Evolutionary conservation across 2,888 invertebrate genomes (phyloP).

Genomic region (Muschampia plurimacula): DNA sequence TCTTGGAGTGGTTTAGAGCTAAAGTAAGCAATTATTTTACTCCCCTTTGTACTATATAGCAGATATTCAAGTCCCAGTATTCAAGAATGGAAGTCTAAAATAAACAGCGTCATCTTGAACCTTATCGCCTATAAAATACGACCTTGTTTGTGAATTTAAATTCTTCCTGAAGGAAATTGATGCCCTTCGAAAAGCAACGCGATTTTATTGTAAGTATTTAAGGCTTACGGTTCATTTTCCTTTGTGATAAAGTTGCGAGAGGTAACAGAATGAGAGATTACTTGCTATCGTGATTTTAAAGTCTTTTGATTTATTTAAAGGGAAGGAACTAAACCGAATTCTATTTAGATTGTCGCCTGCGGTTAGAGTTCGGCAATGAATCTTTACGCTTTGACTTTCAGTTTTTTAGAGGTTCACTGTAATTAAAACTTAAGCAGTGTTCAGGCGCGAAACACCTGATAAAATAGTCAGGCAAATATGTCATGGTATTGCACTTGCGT

Average conservation of each 20-base stretch:
- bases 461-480: too few relatives aligned
- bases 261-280: constrained; percentile 65
- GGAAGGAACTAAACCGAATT: constrained; percentile 59
- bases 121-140: constrained; percentile 10
- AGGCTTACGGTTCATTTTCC: constrained; percentile 9
- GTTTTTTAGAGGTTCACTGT: background rate
- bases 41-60: background rate
- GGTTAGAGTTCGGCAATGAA: constrained; percentile 33
- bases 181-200: background rate
- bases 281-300: constrained; percentile 66
- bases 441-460: too few relatives aligned
- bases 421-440: background rate
- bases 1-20: background rate
- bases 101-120: constrained; percentile 1
- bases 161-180: constrained; percentile 10
- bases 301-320: constrained; percentile 68
- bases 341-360: constrained; percentile 54
- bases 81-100: background rate
- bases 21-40: background rate
- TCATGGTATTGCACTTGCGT: too few relatives aligned
- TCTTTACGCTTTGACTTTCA: constrained; percentile 1
- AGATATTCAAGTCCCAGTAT: background rate
- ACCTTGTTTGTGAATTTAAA: constrained; percentile 9
- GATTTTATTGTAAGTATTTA: background rate
- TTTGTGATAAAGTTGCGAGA: constrained; percentile 17